Percentiles rank a stretch among this genome's conserved stretches.
Conservation (phyloP, 1,140 invertebrate species). For the Triops cancriformis region DNA sequence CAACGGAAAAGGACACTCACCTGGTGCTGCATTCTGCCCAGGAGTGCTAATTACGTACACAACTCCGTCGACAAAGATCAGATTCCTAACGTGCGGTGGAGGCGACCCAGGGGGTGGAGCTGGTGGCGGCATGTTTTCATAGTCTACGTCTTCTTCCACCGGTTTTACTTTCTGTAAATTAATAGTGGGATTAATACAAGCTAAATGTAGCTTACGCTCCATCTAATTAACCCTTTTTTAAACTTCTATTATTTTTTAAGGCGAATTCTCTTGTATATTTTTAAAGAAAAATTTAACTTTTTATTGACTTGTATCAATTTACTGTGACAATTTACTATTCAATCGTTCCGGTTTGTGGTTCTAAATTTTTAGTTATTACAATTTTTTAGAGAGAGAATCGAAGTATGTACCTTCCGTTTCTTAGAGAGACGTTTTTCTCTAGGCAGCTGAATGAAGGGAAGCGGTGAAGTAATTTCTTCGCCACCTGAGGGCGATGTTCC, state of each 20-base stretch:
- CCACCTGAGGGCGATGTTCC: conserved; percentile 54
- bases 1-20: neutral
- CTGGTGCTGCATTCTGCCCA: neutral
- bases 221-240: no score
- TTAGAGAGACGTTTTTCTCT: neutral
- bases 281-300: no score
- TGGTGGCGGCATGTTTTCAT: conserved; percentile 20
- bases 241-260: no score
- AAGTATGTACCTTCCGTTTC: neutral
- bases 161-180: neutral
- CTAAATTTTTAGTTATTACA: no score
- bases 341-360: no score
- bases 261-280: no score
- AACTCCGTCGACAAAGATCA: neutral
- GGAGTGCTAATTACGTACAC: neutral
- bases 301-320: no score
- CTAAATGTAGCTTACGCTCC: no score
- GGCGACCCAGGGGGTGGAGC: conserved; percentile 26
- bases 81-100: neutral
- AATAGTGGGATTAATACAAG: neutral
- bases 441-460: conserved; percentile 37
- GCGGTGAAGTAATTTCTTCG: conserved; percentile 54
- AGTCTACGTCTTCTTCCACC: conserved; percentile 17
- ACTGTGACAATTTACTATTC: no score
- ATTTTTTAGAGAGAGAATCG: no score